Evolutionary conservation across 2,888 invertebrate species (phyloP), one percentile per base, ranked within the genome.

Genomic region (Pachycephus smyrnensis): DNA sequence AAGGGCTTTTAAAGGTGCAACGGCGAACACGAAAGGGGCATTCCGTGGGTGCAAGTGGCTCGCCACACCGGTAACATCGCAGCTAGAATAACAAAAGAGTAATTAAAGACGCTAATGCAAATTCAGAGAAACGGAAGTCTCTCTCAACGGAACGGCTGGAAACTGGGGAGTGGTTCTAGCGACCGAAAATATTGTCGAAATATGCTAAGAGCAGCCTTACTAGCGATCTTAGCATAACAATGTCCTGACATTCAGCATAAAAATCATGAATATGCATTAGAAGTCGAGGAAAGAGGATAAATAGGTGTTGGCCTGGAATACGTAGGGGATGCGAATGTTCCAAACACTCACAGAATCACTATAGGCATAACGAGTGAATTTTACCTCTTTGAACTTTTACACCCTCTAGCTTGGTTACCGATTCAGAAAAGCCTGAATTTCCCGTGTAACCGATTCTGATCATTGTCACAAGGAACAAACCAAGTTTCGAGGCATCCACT

Each of bases 201-300:
- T 89, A 89, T 89, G 88, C 87, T 89, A 89, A 89, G 85, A 88
- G 87, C 84, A 84, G 81, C 84, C 82, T 84, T 81, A 55, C 84
- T 85, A 82, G 83, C 82, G 84, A 87, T 89, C 87, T 89, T 89
- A 88, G 88, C 89, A 89, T 89, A 89, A 89, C 88, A 88, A 89
- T 87, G 86, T 86, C 84, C 86, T 82, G 83, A 85, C 86, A 86
- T 89, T 89, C 85, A 84, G 85, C 84, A 86, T 85, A 86, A 87
- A 86, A 85, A 83, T 86, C 84, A 83, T 89, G 89, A 89, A 89
- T 89, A 89, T 89, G 87, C 88, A 89, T 68, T 36, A 33, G 73
- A 69, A 73, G 73, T 75, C 36, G 71, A 73, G 75, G 73, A 32
- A 32, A 9, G 31, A 32, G 71, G 71, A 71, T 71, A 23, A 71